phyloP scores from a whole-genome alignment of 2,113 vertebrate species.

The Paralichthys olivaceus region DNA sequence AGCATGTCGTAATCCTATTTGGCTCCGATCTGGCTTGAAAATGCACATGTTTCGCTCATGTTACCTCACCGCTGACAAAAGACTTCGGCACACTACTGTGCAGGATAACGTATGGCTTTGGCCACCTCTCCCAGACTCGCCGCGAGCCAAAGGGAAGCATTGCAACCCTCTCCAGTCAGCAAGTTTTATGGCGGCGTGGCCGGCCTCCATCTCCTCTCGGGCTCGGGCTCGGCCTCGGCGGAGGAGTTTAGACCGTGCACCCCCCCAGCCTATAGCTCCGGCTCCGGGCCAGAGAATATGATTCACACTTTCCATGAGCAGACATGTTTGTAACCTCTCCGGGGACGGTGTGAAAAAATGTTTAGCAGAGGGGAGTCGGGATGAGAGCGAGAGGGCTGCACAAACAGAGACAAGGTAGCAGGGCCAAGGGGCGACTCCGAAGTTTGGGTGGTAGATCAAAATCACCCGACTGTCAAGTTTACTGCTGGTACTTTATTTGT shows the following conservation, averaged over 20 bases:
- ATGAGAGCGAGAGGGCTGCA: conserved; percentile 6
- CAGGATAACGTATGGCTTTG: conserved; percentile 54
- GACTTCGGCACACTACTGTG: conserved; percentile 48
- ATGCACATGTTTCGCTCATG: conserved; percentile 38
- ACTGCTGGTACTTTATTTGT: too few relatives aligned
- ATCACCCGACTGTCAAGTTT: too few relatives aligned
- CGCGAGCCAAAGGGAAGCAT: conserved; percentile 47
- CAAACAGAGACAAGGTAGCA: neutral
- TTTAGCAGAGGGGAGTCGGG: conserved; percentile 5
- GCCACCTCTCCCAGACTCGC: conserved; percentile 25
- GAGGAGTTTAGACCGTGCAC: conserved; percentile 8
- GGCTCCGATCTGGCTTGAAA: conserved; percentile 8
- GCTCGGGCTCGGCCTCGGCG: conserved; percentile 37
- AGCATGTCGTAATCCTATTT: conserved; percentile 17
- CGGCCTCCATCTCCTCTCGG: conserved; percentile 36
- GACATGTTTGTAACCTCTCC: conserved; percentile 81
- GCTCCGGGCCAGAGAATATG: conserved; percentile 35
- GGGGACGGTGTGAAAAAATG: conserved; percentile 41
- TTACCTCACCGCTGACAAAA: conserved; percentile 64
- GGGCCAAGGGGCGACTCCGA: too few relatives aligned
- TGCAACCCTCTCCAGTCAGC: conserved; percentile 54
- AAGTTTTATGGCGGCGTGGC: conserved; percentile 66
- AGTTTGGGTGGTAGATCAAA: too few relatives aligned
- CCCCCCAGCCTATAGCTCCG: conserved; percentile 33
- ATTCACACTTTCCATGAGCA: conserved; percentile 87